phyloP scores from a whole-genome alignment of 2,113 vertebrate genomes.

The Rhea americana region DNA sequence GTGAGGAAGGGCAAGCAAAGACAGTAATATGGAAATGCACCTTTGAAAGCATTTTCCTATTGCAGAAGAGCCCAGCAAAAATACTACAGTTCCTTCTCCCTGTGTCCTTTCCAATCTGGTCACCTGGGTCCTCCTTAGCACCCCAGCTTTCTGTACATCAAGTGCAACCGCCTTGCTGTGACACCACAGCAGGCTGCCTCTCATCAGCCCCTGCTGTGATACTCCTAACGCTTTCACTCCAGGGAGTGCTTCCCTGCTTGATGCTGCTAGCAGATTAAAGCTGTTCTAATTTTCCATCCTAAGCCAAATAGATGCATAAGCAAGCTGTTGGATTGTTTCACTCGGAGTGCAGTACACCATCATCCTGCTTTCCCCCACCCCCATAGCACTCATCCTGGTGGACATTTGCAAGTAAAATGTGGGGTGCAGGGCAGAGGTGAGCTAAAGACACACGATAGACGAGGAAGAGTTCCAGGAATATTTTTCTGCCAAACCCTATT shows the following conservation, averaged over 20 bases:
- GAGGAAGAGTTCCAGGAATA: conserved; percentile 11
- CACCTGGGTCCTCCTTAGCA: background rate
- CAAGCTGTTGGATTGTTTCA: conserved; percentile 78
- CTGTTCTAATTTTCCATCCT: conserved; percentile 78
- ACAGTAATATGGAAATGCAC: background rate
- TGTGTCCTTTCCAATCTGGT: background rate
- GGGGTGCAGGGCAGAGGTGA: conserved; percentile 30
- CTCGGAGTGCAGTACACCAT: background rate
- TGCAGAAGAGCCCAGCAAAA: background rate
- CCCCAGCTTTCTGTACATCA: background rate
- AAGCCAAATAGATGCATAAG: conserved; percentile 82
- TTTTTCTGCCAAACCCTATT: conserved; percentile 43
- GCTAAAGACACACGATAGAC: background rate
- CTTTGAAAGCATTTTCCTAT: background rate
- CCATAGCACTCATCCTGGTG: conserved; percentile 28
- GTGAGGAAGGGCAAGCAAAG: background rate
- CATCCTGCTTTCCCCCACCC: conserved; percentile 17
- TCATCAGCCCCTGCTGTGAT: conserved; percentile 68
- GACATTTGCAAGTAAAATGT: conserved; percentile 72
- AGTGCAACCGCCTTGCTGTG: background rate
- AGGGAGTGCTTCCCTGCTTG: conserved; percentile 74
- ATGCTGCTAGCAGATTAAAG: conserved; percentile 78
- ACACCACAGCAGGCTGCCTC: conserved; percentile 37
- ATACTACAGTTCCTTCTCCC: background rate
- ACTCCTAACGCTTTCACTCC: conserved; percentile 69